Base-by-base conservation (phyloP, 2,888 invertebrate genomes). In the Carabus problematicus region DNA sequence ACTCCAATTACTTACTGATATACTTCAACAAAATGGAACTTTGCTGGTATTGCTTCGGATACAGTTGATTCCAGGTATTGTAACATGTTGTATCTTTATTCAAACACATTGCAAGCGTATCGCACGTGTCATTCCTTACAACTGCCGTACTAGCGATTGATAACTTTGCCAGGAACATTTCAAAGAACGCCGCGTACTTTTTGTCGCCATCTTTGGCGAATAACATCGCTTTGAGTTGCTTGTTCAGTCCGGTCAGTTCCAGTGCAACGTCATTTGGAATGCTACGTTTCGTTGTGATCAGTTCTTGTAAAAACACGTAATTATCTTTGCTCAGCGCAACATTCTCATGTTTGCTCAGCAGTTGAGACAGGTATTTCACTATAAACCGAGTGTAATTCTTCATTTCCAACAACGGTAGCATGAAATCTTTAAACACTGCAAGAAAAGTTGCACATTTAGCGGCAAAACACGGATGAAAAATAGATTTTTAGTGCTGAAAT, bases 381-480 rank as follows among this genome's bases (percentile, higher is more conserved):
- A 90, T 84, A 79, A 87, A 90, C 73, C 85, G 87, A 0, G 89
- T 84, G 75, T 91, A 92, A 76, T 85, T 88, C 77, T 89, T 90
- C 79, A 91, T 81, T 73, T 91, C 91, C 54, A 92, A 82, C 76
- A 91, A 81, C 0, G 92, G 90, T 45, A 89, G 81, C 86, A 92
- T 91, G 1, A 91, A 81, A 71, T 92, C 90, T 80, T 90, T 88
- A 89, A 92, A 93, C 11, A 89, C 89, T 89, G 78, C 60, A 83
- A 85, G 29, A 3, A 29, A 29, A n/a, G n/a, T n/a, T n/a, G n/a
- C n/a, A n/a, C n/a, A n/a, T n/a, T n/a, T n/a, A n/a, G n/a, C n/a
- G n/a, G n/a, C n/a, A n/a, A n/a, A n/a, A n/a, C n/a, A n/a, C n/a
- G n/a, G n/a, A n/a, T n/a, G n/a, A n/a, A n/a, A n/a, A n/a, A n/a